These are phyloP conservation scores for Lasioglossum figueresi DNA, from an alignment of 2,888 invertebrate genomes.

Conservation along the genomic window DNA sequence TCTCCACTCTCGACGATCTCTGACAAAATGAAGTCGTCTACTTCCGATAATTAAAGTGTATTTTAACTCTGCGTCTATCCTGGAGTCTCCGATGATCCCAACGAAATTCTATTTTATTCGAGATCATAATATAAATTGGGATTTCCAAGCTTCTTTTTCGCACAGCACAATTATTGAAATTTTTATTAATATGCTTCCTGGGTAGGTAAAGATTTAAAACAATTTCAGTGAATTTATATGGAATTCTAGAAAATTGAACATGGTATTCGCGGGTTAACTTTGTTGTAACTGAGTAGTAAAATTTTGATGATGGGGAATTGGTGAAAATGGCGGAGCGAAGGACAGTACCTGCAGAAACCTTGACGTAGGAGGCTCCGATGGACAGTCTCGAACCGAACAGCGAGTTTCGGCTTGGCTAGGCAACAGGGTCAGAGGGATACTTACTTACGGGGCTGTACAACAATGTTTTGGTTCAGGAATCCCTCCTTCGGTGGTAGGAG, in stretches of 20 bases:
- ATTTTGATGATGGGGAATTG: neutral
- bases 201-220: neutral
- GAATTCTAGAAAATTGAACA: too few relatives aligned
- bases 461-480: constrained; percentile 81
- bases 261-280: too few relatives aligned
- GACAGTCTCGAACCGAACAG: constrained; percentile 45
- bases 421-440: constrained; percentile 82
- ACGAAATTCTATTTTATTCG: neutral
- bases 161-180: too few relatives aligned
- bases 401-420: constrained; percentile 80
- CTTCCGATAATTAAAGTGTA: neutral
- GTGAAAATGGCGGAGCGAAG: neutral
- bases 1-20: neutral
- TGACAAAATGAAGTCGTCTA: neutral
- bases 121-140: too few relatives aligned
- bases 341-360: neutral
- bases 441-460: constrained; percentile 78
- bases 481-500: constrained; percentile 70
- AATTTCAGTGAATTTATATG: too few relatives aligned
- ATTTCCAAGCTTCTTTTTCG: neutral
- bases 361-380: constrained; percentile 13
- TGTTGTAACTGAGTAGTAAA: neutral
- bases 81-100: neutral
- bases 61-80: neutral
- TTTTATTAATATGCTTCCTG: too few relatives aligned